Evolutionary conservation across 2,113 vertebrate genomes (phyloP).

Genomic region (Passer montanus): DNA sequence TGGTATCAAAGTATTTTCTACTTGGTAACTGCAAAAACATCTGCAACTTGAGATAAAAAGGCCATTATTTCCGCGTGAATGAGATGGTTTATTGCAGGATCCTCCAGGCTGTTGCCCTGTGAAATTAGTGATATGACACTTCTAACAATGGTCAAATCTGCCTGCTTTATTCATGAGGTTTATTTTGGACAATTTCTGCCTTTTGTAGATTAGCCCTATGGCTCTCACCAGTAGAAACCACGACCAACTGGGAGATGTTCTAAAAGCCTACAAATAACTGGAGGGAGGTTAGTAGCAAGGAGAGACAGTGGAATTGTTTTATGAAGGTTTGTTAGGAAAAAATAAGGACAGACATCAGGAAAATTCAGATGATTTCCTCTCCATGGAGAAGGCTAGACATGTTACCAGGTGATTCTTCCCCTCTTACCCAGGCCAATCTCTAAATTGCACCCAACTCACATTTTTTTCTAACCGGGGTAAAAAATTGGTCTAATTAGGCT

Average conservation of each 20-base stretch:
- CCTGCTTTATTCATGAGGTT: background rate
- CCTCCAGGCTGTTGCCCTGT: background rate
- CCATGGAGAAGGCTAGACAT: background rate
- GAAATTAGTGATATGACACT: background rate
- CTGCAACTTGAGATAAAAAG: constrained; percentile 1
- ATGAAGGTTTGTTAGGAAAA: background rate
- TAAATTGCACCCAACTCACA: background rate
- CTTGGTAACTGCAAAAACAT: background rate
- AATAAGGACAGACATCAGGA: background rate
- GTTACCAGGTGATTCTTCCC: background rate
- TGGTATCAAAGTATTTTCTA: background rate
- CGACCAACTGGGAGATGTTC: background rate
- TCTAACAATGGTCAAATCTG: background rate
- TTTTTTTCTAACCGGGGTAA: background rate
- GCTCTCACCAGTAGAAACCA: background rate
- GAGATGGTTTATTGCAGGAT: background rate
- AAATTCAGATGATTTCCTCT: background rate
- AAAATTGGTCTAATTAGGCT: background rate
- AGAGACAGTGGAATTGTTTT: background rate
- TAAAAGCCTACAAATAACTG: background rate
- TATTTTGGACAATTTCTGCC: background rate
- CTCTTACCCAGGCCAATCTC: background rate
- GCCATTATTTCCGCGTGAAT: background rate
- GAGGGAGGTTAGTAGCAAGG: background rate
- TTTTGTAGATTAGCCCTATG: background rate